These are phyloP conservation scores for Epinephelus lanceolatus DNA, from an alignment of 2,113 vertebrate species.

Conservation along the genomic window DNA sequence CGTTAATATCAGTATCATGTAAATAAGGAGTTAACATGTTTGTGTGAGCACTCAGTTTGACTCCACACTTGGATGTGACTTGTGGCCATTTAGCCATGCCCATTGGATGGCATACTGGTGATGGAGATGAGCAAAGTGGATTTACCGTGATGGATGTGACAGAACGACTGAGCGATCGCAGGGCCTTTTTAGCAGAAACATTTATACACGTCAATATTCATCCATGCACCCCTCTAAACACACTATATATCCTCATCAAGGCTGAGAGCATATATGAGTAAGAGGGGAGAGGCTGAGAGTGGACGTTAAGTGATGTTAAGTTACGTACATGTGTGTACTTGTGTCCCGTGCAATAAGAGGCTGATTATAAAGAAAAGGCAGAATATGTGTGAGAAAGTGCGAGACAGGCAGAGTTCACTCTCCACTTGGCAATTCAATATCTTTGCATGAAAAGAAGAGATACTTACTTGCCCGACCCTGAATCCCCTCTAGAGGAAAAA, in stretches of 20 bases:
- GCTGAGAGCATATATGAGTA: conserved; percentile 33
- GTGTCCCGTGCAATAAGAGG: conserved; percentile 13
- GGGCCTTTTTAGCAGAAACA: conserved; percentile 69
- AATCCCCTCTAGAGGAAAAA: conserved; percentile 58
- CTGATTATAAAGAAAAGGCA: conserved; percentile 33
- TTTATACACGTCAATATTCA: conserved; percentile 76
- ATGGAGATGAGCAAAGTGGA: conserved; percentile 72
- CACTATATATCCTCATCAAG: conserved; percentile 52
- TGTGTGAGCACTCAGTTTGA: conserved; percentile 25
- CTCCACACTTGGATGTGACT: conserved; percentile 33
- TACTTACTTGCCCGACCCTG: conserved; percentile 60
- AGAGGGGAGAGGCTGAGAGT: background rate
- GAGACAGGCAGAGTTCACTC: conserved; percentile 39
- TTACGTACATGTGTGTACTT: background rate
- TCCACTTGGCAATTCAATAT: conserved; percentile 53
- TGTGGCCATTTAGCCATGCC: conserved; percentile 43
- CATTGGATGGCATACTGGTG: conserved; percentile 53
- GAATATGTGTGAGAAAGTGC: conserved; percentile 34
- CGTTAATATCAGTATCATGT: conserved; percentile 29
- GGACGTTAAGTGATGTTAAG: conserved; percentile 21
- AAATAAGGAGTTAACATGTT: conserved; percentile 39
- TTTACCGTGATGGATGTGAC: conserved; percentile 78
- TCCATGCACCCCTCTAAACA: conserved; percentile 52
- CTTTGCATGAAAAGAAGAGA: conserved; percentile 58
- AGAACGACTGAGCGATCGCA: conserved; percentile 56